Evolutionary conservation across 2,888 invertebrate species (phyloP), one percentile per base, ranked within the genome.

Genomic region (Eilema caniola): DNA sequence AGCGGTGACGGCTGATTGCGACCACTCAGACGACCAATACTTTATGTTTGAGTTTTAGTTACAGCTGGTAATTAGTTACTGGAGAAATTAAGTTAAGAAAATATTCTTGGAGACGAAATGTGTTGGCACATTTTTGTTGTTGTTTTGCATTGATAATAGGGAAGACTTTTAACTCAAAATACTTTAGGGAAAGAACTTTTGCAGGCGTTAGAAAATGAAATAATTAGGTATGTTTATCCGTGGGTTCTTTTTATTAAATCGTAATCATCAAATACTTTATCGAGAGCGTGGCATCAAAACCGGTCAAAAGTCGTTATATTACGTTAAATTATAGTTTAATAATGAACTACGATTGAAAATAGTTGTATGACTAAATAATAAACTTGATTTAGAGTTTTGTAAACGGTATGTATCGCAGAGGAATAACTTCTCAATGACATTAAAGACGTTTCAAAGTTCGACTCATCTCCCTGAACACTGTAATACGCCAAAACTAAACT

Each of bases 1-100:
- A 69, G 57, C 62, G 28, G 31, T 23, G 62, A 57, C 33, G 59
- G 71, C 53, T 73, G 71, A 69, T 76, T 72, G 74, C 64, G 65
- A 66, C 65, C 53, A n/a, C 62, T 64, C 69, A 37, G 31, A 63
- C 63, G 47, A 24, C 57, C 64, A 12, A 66, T 56, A 33, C 62
- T 64, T 69, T 64, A 53, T 59, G 25, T 59, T 59, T 28, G 25
- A 25, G 25, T 25, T 24, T 25, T 25, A 23, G 24, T 41, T 61
- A 28, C 16, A 57, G 16, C 20, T 65, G 12, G 53, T 65, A 65
- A 65, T 65, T 65, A 53, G n/a, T 31, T 23, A n/a, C 7, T 3
- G 20, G 25, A 0, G 12, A 23, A 41, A 37, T 24, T 20, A 24
- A 20, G 62, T 37, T 62, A 10, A 62, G n/a, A n/a, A 14, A 4